Evolutionary conservation across 2,888 invertebrate genomes (phyloP), one percentile per base, ranked within the genome.

Genomic region (Netelia virgata): DNA sequence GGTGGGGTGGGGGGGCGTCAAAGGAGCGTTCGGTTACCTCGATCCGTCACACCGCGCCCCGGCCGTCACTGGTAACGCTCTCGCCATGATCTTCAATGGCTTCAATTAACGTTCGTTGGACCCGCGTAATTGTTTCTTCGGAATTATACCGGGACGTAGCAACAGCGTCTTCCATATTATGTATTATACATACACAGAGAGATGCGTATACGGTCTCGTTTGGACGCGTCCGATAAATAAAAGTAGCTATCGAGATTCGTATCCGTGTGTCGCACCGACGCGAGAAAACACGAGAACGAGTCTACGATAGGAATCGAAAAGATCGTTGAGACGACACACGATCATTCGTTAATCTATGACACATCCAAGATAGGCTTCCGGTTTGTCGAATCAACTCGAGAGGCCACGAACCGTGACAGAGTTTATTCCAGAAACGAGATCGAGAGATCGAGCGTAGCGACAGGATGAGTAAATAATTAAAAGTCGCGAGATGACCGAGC

Each of bases 41-140:
- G 85, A 55, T 72, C 68, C 84, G 79, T 86, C 86, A 84, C 81
- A 84, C 86, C 83, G 74, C 84, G 86, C 69, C 79, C 59, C 83
- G 75, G 78, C 57, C 84, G 80, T 75, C 59, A 55, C 61, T 79
- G 59, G 43, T 43, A 28, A 82, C 77, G 55, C 80, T 87, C 89
- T 91, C 90, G 87, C 90, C 91, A 90, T 90, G 91, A 92, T 92
- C 92, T 91, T 91, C 89, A 93, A 92, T 92, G 92, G 90, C 90
- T 92, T 92, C 92, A 93, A 93, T 93, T 92, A 93, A 88, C 90
- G 87, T 90, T 91, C 90, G 90, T 92, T 91, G 91, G 91, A 88
- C 89, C 86, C 88, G 82, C 69, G 87, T 91, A 92, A 93, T 93
- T 93, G 92, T 93, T 93, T 91, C 92, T 92, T 87, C 87, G 88